These are phyloP conservation scores for Dendrolimus kikuchii DNA, from an alignment of 1,140 invertebrate genomes.

Conservation along the genomic window DNA sequence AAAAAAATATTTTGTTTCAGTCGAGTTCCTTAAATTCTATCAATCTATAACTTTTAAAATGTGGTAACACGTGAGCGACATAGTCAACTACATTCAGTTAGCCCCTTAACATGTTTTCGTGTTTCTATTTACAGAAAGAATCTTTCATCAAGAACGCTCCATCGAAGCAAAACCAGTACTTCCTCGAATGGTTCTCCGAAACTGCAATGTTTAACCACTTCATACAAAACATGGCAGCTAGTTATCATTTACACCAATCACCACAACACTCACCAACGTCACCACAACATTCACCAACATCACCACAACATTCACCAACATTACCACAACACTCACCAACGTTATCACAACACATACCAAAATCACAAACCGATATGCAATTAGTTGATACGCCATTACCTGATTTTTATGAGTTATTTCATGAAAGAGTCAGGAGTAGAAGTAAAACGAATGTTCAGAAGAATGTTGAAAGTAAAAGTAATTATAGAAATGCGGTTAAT, in stretches of 20 bases:
- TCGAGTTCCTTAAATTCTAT: no score
- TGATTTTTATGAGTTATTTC: conserved; percentile 61
- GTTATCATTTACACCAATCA: not conserved
- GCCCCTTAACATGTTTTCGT: conserved; percentile 4
- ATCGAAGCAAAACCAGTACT: conserved; percentile 77
- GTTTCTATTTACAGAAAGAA: conserved; percentile 72
- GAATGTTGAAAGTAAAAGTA: conserved; percentile 27
- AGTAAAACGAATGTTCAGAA: conserved; percentile 19
- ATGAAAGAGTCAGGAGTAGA: conserved; percentile 45
- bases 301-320: conserved; percentile 1
- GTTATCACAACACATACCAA: conserved; percentile 7
- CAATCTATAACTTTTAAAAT: no score
- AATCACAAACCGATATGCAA: conserved; percentile 7
- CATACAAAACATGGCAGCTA: conserved; percentile 47
- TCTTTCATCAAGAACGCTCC: conserved; percentile 74
- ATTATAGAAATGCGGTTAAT: conserved; percentile 59
- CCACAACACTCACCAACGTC: not conserved
- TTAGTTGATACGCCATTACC: conserved; percentile 50
- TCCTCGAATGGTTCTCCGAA: conserved; percentile 88
- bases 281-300: conserved; percentile 11
- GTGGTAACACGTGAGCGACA: no score
- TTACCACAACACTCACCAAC: conserved; percentile 6
- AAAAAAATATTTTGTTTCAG: no score
- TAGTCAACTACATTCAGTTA: no score
- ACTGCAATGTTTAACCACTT: conserved; percentile 83